These are phyloP conservation scores for Heliconius charithonia DNA, from an alignment of 2,888 invertebrate species.

Conservation along the genomic window DNA sequence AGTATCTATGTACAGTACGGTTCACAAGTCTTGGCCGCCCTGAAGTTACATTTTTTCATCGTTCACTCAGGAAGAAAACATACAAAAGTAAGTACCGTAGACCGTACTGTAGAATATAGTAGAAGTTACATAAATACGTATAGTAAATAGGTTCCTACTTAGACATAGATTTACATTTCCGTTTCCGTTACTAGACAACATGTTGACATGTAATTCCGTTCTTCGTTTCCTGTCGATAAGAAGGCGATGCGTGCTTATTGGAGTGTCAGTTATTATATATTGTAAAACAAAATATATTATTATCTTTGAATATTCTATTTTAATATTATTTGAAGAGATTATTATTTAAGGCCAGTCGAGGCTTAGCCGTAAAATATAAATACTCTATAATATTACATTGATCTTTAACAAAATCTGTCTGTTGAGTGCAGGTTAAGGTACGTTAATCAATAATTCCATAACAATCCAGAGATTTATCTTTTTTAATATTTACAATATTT, in stretches of 20 bases:
- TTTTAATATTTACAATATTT: neutral
- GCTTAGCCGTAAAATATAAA: too few species aligned
- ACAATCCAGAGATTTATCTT: neutral
- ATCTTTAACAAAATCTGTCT: neutral
- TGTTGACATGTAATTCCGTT: slow-evolving; percentile 16
- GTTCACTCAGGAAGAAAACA: too few species aligned
- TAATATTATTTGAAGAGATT: neutral
- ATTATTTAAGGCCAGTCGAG: too few species aligned
- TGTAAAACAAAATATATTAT: neutral
- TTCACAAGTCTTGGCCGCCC: too few species aligned
- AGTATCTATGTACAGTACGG: too few species aligned
- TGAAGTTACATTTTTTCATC: too few species aligned
- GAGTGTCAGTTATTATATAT: neutral
- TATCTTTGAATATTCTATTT: neutral
- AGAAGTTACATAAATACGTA: neutral
- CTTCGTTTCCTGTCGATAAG: slow-evolving; percentile 4
- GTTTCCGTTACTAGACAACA: neutral
- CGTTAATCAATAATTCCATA: slow-evolving; percentile 1
- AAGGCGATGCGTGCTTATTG: neutral
- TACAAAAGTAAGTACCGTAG: too few species aligned
- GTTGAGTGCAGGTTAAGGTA: neutral
- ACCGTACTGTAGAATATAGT: too few species aligned
- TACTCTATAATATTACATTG: too few species aligned
- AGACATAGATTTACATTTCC: neutral
- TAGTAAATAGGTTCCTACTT: neutral